phyloP scores from a whole-genome alignment of 2,113 vertebrate genomes.

The Pomatostomus ruficeps region DNA sequence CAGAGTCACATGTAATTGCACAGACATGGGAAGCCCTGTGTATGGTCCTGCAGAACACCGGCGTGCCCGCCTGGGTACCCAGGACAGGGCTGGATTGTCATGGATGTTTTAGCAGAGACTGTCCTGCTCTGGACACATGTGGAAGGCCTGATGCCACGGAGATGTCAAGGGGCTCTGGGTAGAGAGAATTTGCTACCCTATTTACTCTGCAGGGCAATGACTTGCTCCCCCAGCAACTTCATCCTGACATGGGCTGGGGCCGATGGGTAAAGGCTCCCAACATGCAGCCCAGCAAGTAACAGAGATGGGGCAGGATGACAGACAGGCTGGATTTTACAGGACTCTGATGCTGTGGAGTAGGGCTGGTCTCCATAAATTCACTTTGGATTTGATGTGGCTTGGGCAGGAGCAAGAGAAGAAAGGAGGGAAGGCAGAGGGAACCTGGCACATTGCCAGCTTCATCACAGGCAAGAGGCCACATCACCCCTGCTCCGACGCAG shows the following conservation, averaged over 20 bases:
- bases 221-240: neutral
- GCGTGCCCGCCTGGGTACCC: neutral
- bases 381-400: neutral
- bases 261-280: neutral
- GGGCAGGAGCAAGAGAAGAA: neutral
- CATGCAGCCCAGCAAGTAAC: neutral
- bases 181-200: neutral
- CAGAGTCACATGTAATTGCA: neutral
- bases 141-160: neutral
- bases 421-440: neutral
- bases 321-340: neutral
- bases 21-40: neutral
- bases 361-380: neutral
- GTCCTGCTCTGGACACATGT: neutral
- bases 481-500: constrained; percentile 53
- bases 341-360: neutral
- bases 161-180: neutral
- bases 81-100: neutral
- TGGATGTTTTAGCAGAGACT: neutral
- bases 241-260: neutral
- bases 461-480: neutral
- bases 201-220: neutral
- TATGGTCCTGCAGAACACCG: neutral
- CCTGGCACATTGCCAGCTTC: neutral
- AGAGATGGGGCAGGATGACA: neutral